Conservation (phyloP, 2,888 invertebrate species). For the Macrophya annulata region DNA sequence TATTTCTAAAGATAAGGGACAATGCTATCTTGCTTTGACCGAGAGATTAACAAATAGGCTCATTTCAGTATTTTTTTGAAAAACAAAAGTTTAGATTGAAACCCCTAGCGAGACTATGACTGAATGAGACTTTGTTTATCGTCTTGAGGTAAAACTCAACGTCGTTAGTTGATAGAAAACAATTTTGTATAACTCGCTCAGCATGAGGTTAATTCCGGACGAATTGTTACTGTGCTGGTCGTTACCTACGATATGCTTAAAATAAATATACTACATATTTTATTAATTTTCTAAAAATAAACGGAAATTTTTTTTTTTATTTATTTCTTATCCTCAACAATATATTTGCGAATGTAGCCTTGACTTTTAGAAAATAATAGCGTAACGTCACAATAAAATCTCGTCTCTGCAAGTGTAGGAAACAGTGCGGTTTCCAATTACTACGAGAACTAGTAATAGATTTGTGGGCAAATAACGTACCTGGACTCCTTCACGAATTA, state of each 20-base stretch:
- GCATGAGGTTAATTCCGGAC: too few species aligned
- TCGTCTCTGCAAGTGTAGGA: background rate
- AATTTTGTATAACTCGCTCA: conserved; percentile 8
- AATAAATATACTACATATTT: background rate
- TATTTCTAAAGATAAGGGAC: conserved; percentile 18
- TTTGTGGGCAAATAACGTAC: background rate
- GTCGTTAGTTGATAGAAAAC: background rate
- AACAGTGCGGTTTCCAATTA: background rate
- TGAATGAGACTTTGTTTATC: background rate
- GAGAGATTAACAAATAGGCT: background rate
- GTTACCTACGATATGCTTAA: background rate
- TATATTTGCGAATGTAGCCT: background rate
- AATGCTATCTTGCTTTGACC: background rate
- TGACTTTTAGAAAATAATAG: background rate
- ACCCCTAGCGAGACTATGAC: conserved; percentile 18
- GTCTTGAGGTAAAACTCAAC: background rate
- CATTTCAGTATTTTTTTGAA: background rate
- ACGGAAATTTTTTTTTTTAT: background rate
- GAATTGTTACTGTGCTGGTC: background rate
- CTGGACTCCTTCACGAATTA: background rate
- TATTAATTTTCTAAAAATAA: background rate
- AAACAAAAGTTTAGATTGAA: background rate
- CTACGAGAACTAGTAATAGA: background rate
- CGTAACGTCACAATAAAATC: conserved; percentile 19
- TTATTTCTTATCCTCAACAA: background rate